Evolutionary conservation across 1,140 invertebrate species (phyloP).

Genomic region (Dendrolimus kikuchii): DNA sequence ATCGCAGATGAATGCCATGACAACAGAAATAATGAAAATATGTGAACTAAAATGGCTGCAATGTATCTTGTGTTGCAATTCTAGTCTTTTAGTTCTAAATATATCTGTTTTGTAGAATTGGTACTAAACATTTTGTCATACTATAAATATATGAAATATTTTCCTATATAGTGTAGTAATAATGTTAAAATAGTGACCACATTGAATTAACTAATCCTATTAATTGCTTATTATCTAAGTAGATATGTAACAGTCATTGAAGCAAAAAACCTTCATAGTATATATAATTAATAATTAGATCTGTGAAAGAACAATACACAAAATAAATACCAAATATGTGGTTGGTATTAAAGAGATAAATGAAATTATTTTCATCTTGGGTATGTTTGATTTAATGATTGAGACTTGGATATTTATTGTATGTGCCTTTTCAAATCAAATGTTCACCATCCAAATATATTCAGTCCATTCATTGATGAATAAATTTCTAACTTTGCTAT

Average conservation of each 20-base stretch:
- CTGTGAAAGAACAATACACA: not conserved
- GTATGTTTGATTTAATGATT: conserved; percentile 4
- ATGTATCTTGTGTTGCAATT: too few species aligned
- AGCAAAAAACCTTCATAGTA: not conserved
- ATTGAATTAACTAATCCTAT: too few species aligned
- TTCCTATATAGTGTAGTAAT: too few species aligned
- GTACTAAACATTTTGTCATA: too few species aligned
- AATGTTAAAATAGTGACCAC: too few species aligned
- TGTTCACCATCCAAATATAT: conserved; percentile 39
- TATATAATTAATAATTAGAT: conserved; percentile 2
- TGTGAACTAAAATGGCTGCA: too few species aligned
- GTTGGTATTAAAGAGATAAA: conserved; percentile 1
- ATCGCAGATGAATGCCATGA: too few species aligned
- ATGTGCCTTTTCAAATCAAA: conserved; percentile 49
- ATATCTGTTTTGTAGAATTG: too few species aligned
- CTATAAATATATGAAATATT: too few species aligned
- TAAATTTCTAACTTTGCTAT: conserved; percentile 23
- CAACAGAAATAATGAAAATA: too few species aligned
- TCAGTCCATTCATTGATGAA: conserved; percentile 41
- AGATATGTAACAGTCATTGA: conserved; percentile 1
- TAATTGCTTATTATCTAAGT: not conserved
- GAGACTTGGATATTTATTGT: conserved; percentile 16
- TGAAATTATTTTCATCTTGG: conserved; percentile 1
- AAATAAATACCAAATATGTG: conserved; percentile 18
- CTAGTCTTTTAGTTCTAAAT: too few species aligned